Conservation (phyloP, 2,797 vertebrate species). For the Oreortyx pictus region DNA sequence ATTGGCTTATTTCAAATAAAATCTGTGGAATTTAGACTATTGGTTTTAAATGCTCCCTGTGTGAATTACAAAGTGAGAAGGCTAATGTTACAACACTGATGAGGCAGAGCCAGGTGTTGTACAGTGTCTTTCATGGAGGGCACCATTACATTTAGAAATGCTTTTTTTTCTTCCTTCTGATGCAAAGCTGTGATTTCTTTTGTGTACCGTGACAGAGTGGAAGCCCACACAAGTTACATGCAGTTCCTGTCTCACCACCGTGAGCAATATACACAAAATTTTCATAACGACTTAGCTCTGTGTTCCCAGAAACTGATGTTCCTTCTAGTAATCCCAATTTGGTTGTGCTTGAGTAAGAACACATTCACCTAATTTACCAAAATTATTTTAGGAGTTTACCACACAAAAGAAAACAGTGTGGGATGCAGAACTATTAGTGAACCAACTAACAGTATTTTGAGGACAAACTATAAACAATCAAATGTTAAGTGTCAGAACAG, state of each 20-base stretch:
- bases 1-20: background rate
- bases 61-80: background rate
- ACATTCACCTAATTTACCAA: background rate
- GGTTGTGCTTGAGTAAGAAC: background rate
- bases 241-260: background rate
- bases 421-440: background rate
- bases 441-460: constrained; percentile 16
- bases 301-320: background rate
- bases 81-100: background rate
- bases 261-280: background rate
- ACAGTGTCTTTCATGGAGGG: background rate
- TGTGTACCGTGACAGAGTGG: background rate
- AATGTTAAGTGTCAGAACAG: background rate
- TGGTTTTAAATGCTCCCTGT: background rate
- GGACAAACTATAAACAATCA: constrained; percentile 30
- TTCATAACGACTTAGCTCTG: background rate
- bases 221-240: background rate
- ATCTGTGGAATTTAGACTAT: background rate
- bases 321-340: background rate
- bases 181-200: background rate
- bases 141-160: background rate
- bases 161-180: background rate
- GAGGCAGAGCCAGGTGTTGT: background rate
- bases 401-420: background rate
- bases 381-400: background rate